Evolutionary conservation across 1,140 invertebrate genomes (phyloP).

Genomic region (Brachionus rubens): DNA sequence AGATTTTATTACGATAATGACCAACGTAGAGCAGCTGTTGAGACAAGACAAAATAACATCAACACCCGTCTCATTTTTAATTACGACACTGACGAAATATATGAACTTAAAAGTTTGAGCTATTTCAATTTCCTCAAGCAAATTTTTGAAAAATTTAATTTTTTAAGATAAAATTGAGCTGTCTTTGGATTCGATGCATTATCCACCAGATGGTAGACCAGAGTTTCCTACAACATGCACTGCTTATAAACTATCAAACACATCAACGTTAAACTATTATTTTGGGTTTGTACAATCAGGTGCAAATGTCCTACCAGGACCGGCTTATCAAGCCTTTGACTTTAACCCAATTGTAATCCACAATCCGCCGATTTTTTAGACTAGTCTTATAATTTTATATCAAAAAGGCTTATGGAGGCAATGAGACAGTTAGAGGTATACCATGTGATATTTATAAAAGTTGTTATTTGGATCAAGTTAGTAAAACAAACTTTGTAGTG

Average conservation of each 20-base stretch:
- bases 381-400: not conserved
- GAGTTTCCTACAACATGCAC: slow-evolving; percentile 15
- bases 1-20: slow-evolving; percentile 29
- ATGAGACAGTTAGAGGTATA: not conserved
- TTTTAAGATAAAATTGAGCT: not conserved
- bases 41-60: not conserved
- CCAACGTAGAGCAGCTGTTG: slow-evolving; percentile 2
- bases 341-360: slow-evolving; percentile 21
- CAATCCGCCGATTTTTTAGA: too few species aligned
- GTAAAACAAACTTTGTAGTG: not conserved
- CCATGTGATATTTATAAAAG: slow-evolving; percentile 39
- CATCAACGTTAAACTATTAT: slow-evolving; percentile 5
- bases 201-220: slow-evolving; percentile 26
- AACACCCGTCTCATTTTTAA: slow-evolving; percentile 20
- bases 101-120: not conserved
- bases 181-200: not conserved
- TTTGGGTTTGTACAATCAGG: not conserved
- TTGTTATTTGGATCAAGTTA: not conserved
- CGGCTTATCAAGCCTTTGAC: not conserved
- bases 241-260: not conserved
- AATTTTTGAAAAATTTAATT: not conserved
- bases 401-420: not conserved
- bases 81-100: slow-evolving; percentile 37
- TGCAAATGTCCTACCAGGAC: not conserved
- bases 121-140: not conserved